Percentiles rank a stretch among this genome's conserved stretches.
Evolutionary conservation across 2,113 vertebrate genomes (phyloP).

Genomic region (Pachyramphus minor): DNA sequence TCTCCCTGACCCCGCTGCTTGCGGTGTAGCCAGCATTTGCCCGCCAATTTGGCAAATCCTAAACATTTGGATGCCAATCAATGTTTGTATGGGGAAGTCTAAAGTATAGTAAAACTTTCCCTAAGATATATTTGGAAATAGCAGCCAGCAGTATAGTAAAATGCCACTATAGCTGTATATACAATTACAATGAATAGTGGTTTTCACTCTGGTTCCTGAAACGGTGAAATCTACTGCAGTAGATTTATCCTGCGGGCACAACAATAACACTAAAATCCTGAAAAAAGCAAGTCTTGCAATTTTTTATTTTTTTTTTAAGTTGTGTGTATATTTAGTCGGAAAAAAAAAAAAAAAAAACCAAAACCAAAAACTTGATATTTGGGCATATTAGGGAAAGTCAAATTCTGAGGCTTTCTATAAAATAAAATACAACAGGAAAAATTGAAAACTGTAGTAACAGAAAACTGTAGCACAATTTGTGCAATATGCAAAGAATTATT

Average conservation of each 20-base stretch:
- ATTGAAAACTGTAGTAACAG: accelerated
- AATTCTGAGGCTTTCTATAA: neutral
- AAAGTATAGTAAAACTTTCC: slow-evolving; percentile 64
- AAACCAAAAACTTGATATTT: neutral
- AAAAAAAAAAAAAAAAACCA: neutral
- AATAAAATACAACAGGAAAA: neutral
- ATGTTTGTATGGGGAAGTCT: slow-evolving; percentile 70
- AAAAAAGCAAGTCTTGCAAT: neutral
- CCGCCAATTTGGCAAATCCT: slow-evolving; percentile 76
- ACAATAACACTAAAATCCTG: neutral
- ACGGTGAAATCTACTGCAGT: neutral
- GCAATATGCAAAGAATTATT: neutral
- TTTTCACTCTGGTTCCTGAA: neutral
- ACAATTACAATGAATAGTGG: neutral
- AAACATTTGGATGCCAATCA: slow-evolving; percentile 76
- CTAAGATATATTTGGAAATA: slow-evolving; percentile 52
- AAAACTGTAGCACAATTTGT: neutral
- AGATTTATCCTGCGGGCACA: neutral
- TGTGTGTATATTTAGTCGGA: neutral
- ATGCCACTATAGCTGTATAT: neutral
- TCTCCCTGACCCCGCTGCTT: slow-evolving; percentile 70
- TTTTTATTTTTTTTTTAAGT: neutral
- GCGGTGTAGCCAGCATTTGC: slow-evolving; percentile 65
- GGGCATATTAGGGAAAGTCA: neutral
- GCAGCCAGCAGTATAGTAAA: slow-evolving; percentile 38